Evolutionary conservation across 1,140 invertebrate species (phyloP).

Genomic region (Drosophila micromelanica): DNA sequence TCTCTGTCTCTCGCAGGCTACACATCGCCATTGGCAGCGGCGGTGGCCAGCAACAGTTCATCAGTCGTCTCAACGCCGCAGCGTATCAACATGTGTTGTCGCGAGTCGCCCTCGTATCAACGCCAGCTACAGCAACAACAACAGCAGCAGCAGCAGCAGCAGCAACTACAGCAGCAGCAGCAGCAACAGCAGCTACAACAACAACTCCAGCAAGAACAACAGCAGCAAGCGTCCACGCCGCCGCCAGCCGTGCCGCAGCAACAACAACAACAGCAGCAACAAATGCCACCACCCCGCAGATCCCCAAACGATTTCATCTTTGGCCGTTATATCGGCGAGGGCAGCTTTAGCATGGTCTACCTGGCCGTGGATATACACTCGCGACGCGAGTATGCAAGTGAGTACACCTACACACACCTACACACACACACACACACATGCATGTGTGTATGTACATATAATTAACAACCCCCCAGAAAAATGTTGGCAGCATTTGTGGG

Average conservation of each 20-base stretch:
- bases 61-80: constrained; percentile 61
- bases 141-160: constrained; percentile 17
- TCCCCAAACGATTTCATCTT: constrained; percentile 96
- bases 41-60: constrained; percentile 74
- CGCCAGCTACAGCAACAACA: constrained; percentile 26
- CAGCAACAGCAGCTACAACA: constrained; percentile 20
- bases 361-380: constrained; percentile 96
- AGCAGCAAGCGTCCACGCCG: constrained; percentile 6
- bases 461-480: background rate
- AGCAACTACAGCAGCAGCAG: constrained; percentile 11
- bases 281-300: constrained; percentile 86
- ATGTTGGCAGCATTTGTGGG: constrained; percentile 26
- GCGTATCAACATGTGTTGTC: constrained; percentile 58
- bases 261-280: constrained; percentile 43
- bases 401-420: constrained; percentile 84
- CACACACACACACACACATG: no score
- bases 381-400: constrained; percentile 96
- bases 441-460: no score
- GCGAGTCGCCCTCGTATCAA: constrained; percentile 20
- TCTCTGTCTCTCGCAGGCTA: constrained; percentile 53
- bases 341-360: constrained; percentile 98
- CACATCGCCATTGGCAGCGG: constrained; percentile 76
- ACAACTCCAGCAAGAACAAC: no score
- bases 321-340: constrained; percentile 97
- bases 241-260: constrained; percentile 1